A percentile compares a stretch with the other conserved stretches of the same genome.
These are phyloP conservation scores for Myotis vivesi DNA, from an alignment of 2,797 vertebrate species.

Conservation along the genomic window DNA sequence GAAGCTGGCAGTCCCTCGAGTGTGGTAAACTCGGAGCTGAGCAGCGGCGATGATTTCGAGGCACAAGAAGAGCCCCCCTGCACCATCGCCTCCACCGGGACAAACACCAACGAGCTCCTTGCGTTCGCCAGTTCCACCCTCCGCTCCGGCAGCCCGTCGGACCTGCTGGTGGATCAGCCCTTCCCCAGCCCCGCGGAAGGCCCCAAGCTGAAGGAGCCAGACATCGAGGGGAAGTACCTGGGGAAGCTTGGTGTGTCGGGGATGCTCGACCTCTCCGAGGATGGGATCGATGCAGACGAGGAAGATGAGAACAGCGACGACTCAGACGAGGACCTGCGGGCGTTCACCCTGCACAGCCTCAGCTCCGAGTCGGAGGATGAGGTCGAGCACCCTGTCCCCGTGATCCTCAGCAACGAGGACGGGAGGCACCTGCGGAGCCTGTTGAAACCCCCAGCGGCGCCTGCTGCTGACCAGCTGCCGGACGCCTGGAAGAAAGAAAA, in stretches of 20 bases:
- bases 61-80: slow-evolving; percentile 66
- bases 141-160: slow-evolving; percentile 42
- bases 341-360: slow-evolving; percentile 91
- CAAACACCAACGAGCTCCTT: slow-evolving; percentile 81
- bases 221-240: slow-evolving; percentile 95
- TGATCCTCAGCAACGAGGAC: slow-evolving; percentile 89
- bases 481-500: slow-evolving; percentile 81
- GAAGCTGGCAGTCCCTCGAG: slow-evolving; percentile 60
- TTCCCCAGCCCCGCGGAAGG: slow-evolving; percentile 86
- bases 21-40: slow-evolving; percentile 56
- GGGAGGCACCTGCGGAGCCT: slow-evolving; percentile 92
- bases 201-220: slow-evolving; percentile 93
- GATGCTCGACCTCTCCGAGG: slow-evolving; percentile 86
- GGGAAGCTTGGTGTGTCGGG: slow-evolving; percentile 88
- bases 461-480: background rate
- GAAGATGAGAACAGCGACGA: slow-evolving; percentile 98
- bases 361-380: slow-evolving; percentile 96
- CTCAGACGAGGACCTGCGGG: slow-evolving; percentile 93
- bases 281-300: slow-evolving; percentile 94
- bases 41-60: slow-evolving; percentile 71
- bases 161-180: slow-evolving; percentile 84
- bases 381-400: slow-evolving; percentile 87
- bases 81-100: slow-evolving; percentile 82
- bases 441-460: slow-evolving; percentile 84
- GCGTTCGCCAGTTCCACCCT: slow-evolving; percentile 69